Percentiles rank a stretch among this genome's conserved stretches.
Evolutionary conservation across 2,797 vertebrate species (phyloP).

Genomic region (Fratercula arctica): DNA sequence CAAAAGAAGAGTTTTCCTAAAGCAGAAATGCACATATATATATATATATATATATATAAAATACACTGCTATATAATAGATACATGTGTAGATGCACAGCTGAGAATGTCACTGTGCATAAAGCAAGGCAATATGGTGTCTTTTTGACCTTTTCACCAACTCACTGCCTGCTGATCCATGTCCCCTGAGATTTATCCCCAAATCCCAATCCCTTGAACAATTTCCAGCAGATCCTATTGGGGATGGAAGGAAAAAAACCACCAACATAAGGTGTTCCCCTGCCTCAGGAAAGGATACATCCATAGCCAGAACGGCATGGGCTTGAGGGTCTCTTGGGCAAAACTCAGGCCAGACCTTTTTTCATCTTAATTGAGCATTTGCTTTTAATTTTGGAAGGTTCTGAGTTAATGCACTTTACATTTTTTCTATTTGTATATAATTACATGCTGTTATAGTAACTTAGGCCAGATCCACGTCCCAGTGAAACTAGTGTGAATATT

Average conservation of each 20-base stretch:
- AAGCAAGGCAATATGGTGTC: background rate
- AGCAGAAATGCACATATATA: background rate
- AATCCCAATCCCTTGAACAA: background rate
- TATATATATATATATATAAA: accelerated
- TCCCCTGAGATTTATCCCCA: background rate
- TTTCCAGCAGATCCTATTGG: background rate
- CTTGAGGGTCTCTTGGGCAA: background rate
- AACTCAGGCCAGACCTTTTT: conserved; percentile 18
- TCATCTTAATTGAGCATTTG: conserved; percentile 41
- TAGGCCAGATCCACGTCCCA: background rate
- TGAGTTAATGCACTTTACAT: background rate
- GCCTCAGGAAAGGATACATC: background rate
- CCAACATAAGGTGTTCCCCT: background rate
- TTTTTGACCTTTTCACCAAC: background rate
- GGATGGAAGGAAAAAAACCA: background rate
- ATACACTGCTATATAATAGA: background rate
- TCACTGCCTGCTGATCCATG: background rate
- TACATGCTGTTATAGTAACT: background rate
- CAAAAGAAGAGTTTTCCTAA: background rate
- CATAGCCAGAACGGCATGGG: background rate
- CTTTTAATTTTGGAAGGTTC: conserved; percentile 33
- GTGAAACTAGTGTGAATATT: background rate
- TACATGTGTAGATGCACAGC: background rate
- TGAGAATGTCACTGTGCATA: background rate
- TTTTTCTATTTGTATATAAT: conserved; percentile 15